These are phyloP conservation scores for Diglossa brunneiventris DNA, from an alignment of 2,113 vertebrate genomes.

Conservation along the genomic window DNA sequence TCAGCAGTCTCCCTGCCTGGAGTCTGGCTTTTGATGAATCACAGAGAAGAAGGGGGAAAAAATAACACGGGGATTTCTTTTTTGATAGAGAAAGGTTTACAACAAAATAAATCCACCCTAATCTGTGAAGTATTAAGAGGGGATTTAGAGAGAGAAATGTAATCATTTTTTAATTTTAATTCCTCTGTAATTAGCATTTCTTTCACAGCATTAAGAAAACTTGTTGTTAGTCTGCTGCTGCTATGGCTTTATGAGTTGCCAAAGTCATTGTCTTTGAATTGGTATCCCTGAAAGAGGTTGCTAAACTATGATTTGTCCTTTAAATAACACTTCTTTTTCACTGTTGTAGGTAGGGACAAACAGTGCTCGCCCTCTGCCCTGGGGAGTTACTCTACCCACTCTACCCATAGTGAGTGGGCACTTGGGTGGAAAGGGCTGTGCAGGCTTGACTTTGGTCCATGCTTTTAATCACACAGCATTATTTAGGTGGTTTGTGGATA, in stretches of 20 bases:
- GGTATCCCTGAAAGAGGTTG: not conserved
- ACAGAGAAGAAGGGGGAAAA: not conserved
- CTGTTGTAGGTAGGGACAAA: not conserved
- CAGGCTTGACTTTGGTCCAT: rapidly evolving
- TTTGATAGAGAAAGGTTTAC: conserved; percentile 34
- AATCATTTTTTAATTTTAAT: conserved; percentile 59
- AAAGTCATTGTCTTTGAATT: not conserved
- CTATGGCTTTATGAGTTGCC: not conserved
- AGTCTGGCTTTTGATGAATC: conserved; percentile 13
- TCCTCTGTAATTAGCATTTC: conserved; percentile 57
- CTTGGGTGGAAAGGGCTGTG: not conserved
- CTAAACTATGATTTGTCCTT: not conserved
- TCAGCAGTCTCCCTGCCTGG: not conserved
- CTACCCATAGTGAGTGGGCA: not conserved
- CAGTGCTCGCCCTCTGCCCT: not conserved
- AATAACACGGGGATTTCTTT: not conserved
- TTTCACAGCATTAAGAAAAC: conserved; percentile 37
- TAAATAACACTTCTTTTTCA: not conserved
- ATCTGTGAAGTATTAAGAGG: conserved; percentile 58
- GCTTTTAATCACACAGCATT: not conserved
- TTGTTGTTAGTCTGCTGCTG: conserved; percentile 1
- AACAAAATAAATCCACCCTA: conserved; percentile 61
- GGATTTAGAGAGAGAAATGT: conserved; percentile 54
- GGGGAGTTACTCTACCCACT: not conserved
- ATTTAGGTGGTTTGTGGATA: not conserved